Conservation (phyloP, 2,113 vertebrate species). For the Melanocharis versteri region DNA sequence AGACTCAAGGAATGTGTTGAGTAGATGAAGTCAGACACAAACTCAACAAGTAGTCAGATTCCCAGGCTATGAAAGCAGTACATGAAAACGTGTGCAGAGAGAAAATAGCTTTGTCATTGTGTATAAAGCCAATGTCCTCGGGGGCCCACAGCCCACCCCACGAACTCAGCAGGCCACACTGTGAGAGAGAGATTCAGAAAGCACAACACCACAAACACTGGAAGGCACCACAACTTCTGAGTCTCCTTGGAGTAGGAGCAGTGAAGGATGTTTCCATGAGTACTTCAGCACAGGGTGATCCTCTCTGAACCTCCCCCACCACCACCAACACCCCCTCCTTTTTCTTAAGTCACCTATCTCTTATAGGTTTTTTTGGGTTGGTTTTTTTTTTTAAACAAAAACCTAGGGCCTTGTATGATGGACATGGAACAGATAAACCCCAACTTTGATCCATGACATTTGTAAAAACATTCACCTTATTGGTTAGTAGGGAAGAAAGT, state of each 20-base stretch:
- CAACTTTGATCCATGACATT: background rate
- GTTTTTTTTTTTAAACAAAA: background rate
- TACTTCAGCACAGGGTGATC: background rate
- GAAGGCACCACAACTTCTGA: background rate
- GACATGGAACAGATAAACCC: background rate
- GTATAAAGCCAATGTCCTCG: accelerated
- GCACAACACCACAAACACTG: background rate
- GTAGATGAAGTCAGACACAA: background rate
- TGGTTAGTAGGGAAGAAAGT: background rate
- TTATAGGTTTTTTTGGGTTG: background rate
- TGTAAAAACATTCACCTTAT: background rate
- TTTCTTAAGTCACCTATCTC: background rate
- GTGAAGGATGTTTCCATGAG: background rate
- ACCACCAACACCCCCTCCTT: accelerated
- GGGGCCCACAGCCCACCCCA: background rate
- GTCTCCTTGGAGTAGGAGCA: background rate
- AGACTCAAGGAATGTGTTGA: background rate
- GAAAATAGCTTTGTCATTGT: background rate
- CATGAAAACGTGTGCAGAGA: accelerated
- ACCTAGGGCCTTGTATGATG: background rate
- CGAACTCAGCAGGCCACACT: background rate
- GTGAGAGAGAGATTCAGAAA: background rate
- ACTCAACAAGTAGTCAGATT: background rate
- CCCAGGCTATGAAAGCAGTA: background rate
- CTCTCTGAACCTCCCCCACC: background rate